These are phyloP conservation scores for Epinephelus malabaricus DNA, from an alignment of 2,797 vertebrate species.

Conservation along the genomic window DNA sequence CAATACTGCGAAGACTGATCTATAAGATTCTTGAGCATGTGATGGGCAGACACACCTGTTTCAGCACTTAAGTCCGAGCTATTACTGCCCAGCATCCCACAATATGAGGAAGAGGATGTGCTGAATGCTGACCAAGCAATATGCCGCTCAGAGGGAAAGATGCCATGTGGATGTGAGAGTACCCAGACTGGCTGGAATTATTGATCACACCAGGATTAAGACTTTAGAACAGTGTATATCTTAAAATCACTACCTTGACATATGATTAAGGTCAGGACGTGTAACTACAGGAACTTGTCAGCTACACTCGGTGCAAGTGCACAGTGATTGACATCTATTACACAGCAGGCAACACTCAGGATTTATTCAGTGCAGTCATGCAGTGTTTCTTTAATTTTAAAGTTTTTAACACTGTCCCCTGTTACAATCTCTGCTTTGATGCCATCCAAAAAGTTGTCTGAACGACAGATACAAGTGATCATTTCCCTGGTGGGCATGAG, in stretches of 20 bases:
- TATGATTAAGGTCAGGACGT: neutral
- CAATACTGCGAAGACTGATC: neutral
- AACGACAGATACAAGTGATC: neutral
- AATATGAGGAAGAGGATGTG: conserved; percentile 24
- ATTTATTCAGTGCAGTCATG: conserved; percentile 23
- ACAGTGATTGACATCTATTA: conserved; percentile 12
- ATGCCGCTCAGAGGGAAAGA: conserved; percentile 32
- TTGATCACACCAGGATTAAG: conserved; percentile 31
- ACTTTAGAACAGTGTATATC: neutral
- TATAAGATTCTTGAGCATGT: neutral
- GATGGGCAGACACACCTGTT: conserved; percentile 7
- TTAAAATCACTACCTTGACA: neutral
- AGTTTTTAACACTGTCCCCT: conserved; percentile 8
- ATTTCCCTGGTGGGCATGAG: neutral
- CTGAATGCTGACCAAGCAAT: conserved; percentile 68
- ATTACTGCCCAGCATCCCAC: conserved; percentile 43
- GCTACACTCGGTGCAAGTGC: neutral
- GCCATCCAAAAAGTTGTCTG: neutral
- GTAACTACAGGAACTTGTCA: neutral
- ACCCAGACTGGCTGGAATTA: conserved; percentile 24
- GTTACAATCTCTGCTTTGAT: neutral
- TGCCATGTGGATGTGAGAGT: conserved; percentile 31
- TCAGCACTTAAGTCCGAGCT: conserved; percentile 62
- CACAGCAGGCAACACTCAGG: conserved; percentile 18
- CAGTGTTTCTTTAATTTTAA: conserved; percentile 34